phyloP scores from a whole-genome alignment of 2,113 vertebrate genomes.

The Ammodytes dubius region DNA sequence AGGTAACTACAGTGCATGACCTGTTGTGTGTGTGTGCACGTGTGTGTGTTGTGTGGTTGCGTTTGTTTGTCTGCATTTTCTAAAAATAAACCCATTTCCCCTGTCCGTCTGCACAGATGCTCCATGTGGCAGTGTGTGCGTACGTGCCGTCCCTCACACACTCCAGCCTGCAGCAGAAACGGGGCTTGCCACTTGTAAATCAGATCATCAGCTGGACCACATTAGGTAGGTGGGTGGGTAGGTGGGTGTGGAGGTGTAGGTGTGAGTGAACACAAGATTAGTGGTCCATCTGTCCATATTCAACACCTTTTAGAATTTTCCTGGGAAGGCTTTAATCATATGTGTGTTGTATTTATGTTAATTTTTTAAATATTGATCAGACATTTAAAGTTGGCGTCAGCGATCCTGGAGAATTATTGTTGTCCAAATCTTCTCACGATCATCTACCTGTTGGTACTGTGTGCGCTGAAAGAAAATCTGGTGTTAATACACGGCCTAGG shows the following conservation, averaged over 20 bases:
- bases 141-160: constrained; percentile 90
- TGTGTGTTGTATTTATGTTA: not conserved
- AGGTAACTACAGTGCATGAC: constrained; percentile 82
- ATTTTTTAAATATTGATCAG: not conserved
- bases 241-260: not conserved
- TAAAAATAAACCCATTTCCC: constrained; percentile 3
- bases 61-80: not conserved
- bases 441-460: too few relatives aligned
- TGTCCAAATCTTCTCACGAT: too few relatives aligned
- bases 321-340: not conserved
- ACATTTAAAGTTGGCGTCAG: not conserved
- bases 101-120: constrained; percentile 83
- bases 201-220: constrained; percentile 93
- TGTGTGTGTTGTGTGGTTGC: not conserved
- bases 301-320: not conserved
- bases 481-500: too few relatives aligned
- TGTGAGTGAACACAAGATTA: not conserved
- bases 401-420: too few relatives aligned
- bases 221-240: constrained; percentile 85
- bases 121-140: constrained; percentile 85
- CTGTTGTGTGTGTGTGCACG: not conserved
- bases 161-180: constrained; percentile 89
- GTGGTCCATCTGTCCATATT: not conserved
- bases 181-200: constrained; percentile 90
- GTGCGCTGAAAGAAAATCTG: too few relatives aligned